A percentile compares a stretch with the other conserved stretches of the same genome.
phyloP scores from a whole-genome alignment of 2,888 invertebrate genomes.

The Pegoplata infirma region DNA sequence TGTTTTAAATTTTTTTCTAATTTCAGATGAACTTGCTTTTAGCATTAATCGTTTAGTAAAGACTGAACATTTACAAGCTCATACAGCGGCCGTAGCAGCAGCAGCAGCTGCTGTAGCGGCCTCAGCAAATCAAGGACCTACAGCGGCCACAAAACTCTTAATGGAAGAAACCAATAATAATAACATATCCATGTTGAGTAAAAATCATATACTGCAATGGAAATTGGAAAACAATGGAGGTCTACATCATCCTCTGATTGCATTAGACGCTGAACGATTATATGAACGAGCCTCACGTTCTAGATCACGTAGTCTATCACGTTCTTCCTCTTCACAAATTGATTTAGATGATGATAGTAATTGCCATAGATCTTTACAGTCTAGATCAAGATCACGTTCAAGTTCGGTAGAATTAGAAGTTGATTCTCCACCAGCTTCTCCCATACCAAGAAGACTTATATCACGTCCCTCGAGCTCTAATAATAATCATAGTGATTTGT shows the following conservation, averaged over 20 bases:
- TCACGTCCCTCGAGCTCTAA: slow-evolving; percentile 64
- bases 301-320: slow-evolving; percentile 72
- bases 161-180: slow-evolving; percentile 76
- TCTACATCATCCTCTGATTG: slow-evolving; percentile 39
- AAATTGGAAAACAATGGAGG: slow-evolving; percentile 60
- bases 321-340: slow-evolving; percentile 69
- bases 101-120: slow-evolving; percentile 78
- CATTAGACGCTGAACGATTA: slow-evolving; percentile 56
- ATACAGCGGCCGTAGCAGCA: slow-evolving; percentile 81
- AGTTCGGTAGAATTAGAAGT: slow-evolving; percentile 87
- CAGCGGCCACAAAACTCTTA: slow-evolving; percentile 33
- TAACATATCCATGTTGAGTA: slow-evolving; percentile 74
- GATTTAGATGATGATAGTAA: slow-evolving; percentile 72
- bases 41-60: slow-evolving; percentile 88
- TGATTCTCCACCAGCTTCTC: slow-evolving; percentile 82
- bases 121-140: slow-evolving; percentile 39
- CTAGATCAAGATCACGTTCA: slow-evolving; percentile 72
- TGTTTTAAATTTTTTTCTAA: slow-evolving; percentile 25
- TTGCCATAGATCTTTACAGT: slow-evolving; percentile 66
- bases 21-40: slow-evolving; percentile 89
- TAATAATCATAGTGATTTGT: slow-evolving; percentile 22
- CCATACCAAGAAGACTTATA: slow-evolving; percentile 66
- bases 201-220: slow-evolving; percentile 73
- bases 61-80: slow-evolving; percentile 78
- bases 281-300: slow-evolving; percentile 72